These are phyloP conservation scores for Mesorhabditis sp. DNA, from an alignment of 2,888 invertebrate genomes.

Conservation along the genomic window DNA sequence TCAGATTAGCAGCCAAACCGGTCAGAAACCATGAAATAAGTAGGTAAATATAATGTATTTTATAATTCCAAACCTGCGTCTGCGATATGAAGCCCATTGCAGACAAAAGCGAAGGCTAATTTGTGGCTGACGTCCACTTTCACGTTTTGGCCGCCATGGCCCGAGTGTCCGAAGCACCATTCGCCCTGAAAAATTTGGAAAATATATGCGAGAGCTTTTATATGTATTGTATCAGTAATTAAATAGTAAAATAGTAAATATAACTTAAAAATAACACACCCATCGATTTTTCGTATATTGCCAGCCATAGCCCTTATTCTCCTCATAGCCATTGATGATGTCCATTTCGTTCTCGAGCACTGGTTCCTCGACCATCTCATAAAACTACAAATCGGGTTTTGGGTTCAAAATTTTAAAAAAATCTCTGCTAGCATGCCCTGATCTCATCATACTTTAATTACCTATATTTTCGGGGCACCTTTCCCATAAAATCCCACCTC, in stretches of 20 bases:
- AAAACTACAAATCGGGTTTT: conserved; percentile 2
- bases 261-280: conserved; percentile 16
- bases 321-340: conserved; percentile 37
- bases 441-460: not conserved
- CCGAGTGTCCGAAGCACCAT: conserved; percentile 46
- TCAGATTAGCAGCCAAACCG: too few species aligned
- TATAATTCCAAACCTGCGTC: conserved; percentile 28
- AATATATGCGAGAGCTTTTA: too few species aligned
- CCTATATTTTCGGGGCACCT: conserved; percentile 11
- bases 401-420: not conserved
- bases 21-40: too few species aligned
- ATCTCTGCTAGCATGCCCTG: conserved; percentile 8
- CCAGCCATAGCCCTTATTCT: conserved; percentile 42
- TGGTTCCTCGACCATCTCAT: conserved; percentile 18
- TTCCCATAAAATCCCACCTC: conserved; percentile 13
- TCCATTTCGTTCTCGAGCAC: conserved; percentile 35
- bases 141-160: conserved; percentile 45
- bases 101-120: conserved; percentile 37
- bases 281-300: conserved; percentile 38
- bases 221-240: too few species aligned
- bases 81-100: conserved; percentile 42
- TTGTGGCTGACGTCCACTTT: conserved; percentile 32
- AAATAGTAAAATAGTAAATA: not conserved
- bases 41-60: not conserved
- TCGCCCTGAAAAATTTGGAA: conserved; percentile 25